Evolutionary conservation across 2,797 vertebrate species (phyloP).

Genomic region (Darevskia mixta): DNA sequence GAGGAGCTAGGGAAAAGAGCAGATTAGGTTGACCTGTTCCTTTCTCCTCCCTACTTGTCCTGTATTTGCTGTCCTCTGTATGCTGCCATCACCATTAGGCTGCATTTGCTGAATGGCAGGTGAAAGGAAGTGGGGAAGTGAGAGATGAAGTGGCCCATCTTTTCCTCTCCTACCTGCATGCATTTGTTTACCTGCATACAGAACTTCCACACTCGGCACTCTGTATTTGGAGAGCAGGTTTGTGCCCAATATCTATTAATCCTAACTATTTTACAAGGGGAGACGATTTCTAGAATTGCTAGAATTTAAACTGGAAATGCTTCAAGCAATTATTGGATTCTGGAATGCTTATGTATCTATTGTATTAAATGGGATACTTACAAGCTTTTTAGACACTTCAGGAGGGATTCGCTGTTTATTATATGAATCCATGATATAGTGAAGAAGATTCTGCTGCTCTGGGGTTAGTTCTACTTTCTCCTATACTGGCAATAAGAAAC

Average conservation of each 20-base stretch:
- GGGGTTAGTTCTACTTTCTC: slow-evolving; percentile 90
- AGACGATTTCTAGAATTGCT: not conserved
- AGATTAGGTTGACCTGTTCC: too few relatives aligned
- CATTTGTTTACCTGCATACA: not conserved
- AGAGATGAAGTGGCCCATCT: not conserved
- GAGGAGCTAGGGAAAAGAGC: too few relatives aligned
- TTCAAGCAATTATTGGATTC: not conserved
- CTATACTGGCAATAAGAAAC: slow-evolving; percentile 81
- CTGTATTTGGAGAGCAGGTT: not conserved
- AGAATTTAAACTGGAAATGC: not conserved
- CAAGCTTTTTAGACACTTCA: slow-evolving; percentile 94
- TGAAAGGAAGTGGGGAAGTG: not conserved
- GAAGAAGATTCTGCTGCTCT: slow-evolving; percentile 89
- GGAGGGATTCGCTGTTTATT: slow-evolving; percentile 93
- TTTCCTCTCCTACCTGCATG: not conserved
- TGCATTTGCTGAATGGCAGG: not conserved
- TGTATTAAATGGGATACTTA: slow-evolving; percentile 73
- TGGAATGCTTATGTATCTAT: not conserved
- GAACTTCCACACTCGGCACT: not conserved
- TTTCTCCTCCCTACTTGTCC: too few relatives aligned
- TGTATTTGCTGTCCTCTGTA: too few relatives aligned
- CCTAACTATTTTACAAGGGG: not conserved
- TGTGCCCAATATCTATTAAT: not conserved
- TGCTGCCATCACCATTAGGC: not conserved
- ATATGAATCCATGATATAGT: slow-evolving; percentile 90